phyloP scores from a whole-genome alignment of 2,797 vertebrate species.

The Philypnodon macrostomus region DNA sequence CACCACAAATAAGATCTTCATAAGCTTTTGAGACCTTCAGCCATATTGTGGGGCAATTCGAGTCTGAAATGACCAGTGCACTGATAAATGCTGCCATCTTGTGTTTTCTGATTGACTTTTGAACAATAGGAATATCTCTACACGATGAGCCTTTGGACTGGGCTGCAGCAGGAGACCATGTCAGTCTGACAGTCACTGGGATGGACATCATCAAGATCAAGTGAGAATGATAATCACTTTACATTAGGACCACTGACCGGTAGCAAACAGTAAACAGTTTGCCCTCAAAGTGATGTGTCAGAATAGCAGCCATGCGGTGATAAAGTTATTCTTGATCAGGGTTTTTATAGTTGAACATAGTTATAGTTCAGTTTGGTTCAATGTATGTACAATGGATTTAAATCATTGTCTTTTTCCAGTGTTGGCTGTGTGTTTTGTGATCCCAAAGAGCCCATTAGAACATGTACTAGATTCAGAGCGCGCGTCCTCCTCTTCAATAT shows the following conservation, averaged over 20 bases:
- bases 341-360: too few species aligned
- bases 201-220: slow-evolving; percentile 99
- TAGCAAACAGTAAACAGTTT: too few species aligned
- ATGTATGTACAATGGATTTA: neutral
- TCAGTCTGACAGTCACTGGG: slow-evolving; percentile 95
- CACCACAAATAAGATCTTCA: too few species aligned
- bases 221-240: slow-evolving; percentile 69
- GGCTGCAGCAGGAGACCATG: slow-evolving; percentile 95
- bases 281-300: too few species aligned
- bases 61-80: too few species aligned
- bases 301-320: too few species aligned
- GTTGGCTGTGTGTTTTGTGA: slow-evolving; percentile 93
- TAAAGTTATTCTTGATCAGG: too few species aligned
- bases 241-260: too few species aligned
- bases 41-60: too few species aligned
- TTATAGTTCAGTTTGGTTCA: too few species aligned
- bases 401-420: slow-evolving; percentile 60
- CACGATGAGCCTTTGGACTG: slow-evolving; percentile 94
- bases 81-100: slow-evolving; percentile 47
- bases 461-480: slow-evolving; percentile 90
- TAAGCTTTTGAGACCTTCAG: too few species aligned
- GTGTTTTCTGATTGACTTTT: slow-evolving; percentile 30
- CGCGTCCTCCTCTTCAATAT: slow-evolving; percentile 95
- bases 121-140: slow-evolving; percentile 85
- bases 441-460: slow-evolving; percentile 89